Percentiles rank a stretch among this genome's conserved stretches.
phyloP scores from a whole-genome alignment of 1,140 invertebrate species.

The Drosophila rufa region DNA sequence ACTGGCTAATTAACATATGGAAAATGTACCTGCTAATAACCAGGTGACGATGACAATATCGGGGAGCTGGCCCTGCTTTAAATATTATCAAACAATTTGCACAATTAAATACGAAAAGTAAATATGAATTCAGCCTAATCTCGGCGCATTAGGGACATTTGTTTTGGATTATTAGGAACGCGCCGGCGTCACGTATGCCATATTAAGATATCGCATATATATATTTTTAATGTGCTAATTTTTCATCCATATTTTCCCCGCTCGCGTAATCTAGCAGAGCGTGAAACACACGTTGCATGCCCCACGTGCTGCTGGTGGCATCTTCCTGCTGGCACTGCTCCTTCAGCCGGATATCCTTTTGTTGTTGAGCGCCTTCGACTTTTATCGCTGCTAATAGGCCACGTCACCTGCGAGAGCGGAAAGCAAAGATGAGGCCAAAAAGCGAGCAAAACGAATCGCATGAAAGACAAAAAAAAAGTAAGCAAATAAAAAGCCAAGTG shows the following conservation, averaged over 20 bases:
- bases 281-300: slow-evolving; percentile 36
- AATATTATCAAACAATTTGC: slow-evolving; percentile 30
- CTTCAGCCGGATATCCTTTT: slow-evolving; percentile 72
- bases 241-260: slow-evolving; percentile 61
- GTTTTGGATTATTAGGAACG: not conserved
- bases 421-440: slow-evolving; percentile 55
- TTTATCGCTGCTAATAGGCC: slow-evolving; percentile 78
- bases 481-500: slow-evolving; percentile 27
- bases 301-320: slow-evolving; percentile 34
- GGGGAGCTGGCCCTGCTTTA: not conserved
- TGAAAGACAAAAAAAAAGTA: slow-evolving; percentile 14
- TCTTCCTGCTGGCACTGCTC: slow-evolving; percentile 47
- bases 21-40: slow-evolving; percentile 14
- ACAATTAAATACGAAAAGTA: slow-evolving; percentile 43
- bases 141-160: slow-evolving; percentile 28
- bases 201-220: slow-evolving; percentile 62
- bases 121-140: slow-evolving; percentile 41
- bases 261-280: slow-evolving; percentile 60
- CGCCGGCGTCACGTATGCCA: slow-evolving; percentile 39
- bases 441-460: slow-evolving; percentile 9
- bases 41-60: not conserved
- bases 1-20: slow-evolving; percentile 34
- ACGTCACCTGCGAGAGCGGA: slow-evolving; percentile 45
- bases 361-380: slow-evolving; percentile 73
- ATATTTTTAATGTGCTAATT: slow-evolving; percentile 77